Evolutionary conservation across 2,888 invertebrate species (phyloP).

Genomic region (Neocrepidodera transversa): DNA sequence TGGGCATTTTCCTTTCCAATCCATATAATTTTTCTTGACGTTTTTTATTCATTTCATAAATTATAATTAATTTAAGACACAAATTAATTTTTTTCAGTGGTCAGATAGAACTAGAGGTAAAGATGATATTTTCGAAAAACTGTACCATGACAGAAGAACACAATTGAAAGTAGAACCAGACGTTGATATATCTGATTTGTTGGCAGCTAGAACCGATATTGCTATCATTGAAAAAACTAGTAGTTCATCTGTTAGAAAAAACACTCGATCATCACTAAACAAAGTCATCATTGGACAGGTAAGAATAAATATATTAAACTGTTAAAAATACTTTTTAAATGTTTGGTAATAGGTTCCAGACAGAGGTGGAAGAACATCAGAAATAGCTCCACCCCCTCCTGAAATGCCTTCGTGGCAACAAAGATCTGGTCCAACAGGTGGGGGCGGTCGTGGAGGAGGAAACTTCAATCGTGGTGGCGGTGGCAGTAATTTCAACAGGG

Average conservation of each 20-base stretch:
- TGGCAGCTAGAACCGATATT: conserved; percentile 85
- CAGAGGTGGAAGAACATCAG: conserved; percentile 90
- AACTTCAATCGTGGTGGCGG: conserved; percentile 54
- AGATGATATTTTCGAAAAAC: conserved; percentile 72
- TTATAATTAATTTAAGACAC: too few relatives aligned
- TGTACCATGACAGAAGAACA: conserved; percentile 65
- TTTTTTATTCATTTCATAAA: too few relatives aligned
- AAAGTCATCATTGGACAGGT: conserved; percentile 88
- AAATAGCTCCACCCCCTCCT: conserved; percentile 91
- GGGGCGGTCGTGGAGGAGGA: conserved; percentile 61
- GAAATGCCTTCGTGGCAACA: conserved; percentile 98
- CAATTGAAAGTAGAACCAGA: conserved; percentile 66
- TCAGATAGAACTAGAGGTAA: conserved; percentile 79
- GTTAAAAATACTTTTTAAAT: neutral
- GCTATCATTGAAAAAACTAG: conserved; percentile 93
- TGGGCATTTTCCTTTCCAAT: too few relatives aligned
- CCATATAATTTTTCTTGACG: too few relatives aligned
- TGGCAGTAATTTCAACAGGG: conserved; percentile 51
- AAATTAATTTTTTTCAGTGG: too few relatives aligned
- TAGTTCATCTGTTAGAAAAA: conserved; percentile 82
- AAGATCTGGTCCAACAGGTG: conserved; percentile 62
- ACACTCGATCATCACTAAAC: conserved; percentile 84
- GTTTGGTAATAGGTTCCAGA: conserved; percentile 82
- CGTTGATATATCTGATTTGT: conserved; percentile 76
- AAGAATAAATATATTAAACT: conserved; percentile 39